Evolutionary conservation across 1,140 invertebrate genomes (phyloP).

Genomic region (Neotoxoptera formosana): DNA sequence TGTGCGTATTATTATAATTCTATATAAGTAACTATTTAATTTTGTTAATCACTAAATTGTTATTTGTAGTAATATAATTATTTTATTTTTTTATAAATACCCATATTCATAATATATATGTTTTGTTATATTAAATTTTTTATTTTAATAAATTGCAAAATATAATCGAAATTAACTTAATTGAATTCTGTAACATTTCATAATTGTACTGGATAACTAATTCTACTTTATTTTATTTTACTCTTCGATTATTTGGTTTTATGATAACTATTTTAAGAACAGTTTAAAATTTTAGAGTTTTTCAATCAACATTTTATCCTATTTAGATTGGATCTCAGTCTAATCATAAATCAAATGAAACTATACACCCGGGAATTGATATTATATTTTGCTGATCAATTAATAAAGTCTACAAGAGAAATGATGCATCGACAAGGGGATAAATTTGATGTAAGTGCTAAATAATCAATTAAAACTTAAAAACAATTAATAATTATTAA

Average conservation of each 20-base stretch:
- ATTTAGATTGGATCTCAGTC: slow-evolving; percentile 32
- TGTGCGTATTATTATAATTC: not conserved
- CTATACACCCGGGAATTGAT: not conserved
- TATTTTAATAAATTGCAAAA: not conserved
- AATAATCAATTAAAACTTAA: not conserved
- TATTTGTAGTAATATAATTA: not conserved
- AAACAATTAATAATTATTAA: not conserved
- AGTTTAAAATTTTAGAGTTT: not conserved
- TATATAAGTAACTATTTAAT: not conserved
- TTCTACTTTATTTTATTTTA: not conserved
- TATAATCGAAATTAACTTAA: no score
- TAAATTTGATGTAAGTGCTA: slow-evolving; percentile 18
- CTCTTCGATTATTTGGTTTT: not conserved
- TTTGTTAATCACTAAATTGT: not conserved
- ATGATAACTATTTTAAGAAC: not conserved
- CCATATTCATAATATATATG: not conserved
- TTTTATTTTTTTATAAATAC: not conserved
- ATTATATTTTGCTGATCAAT: slow-evolving; percentile 7
- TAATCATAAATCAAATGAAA: slow-evolving; percentile 34
- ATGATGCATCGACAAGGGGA: slow-evolving; percentile 18
- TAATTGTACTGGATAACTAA: not conserved
- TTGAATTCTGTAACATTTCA: no score
- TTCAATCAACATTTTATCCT: not conserved
- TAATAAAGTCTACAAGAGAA: not conserved
- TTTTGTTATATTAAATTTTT: not conserved